A percentile compares a stretch with the other conserved stretches of the same genome.
Evolutionary conservation across 2,797 vertebrate species (phyloP).

Genomic region (Macropus fuliginosus): DNA sequence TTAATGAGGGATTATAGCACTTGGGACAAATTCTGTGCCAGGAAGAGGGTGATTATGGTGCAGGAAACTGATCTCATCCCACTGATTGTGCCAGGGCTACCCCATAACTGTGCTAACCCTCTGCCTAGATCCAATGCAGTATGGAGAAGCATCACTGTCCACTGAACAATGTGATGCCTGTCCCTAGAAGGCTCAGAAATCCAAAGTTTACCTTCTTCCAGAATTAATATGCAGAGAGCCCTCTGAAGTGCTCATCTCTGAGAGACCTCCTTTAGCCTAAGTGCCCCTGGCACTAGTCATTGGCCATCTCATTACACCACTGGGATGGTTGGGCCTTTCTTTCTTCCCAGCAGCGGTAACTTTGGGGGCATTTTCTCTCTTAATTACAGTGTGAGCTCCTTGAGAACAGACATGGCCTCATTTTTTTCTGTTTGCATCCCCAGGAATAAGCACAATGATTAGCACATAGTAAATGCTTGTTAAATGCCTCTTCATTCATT

Average conservation of each 20-base stretch:
- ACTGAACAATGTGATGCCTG: background rate
- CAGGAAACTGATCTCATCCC: background rate
- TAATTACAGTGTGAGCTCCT: background rate
- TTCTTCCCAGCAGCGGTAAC: background rate
- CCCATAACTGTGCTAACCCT: background rate
- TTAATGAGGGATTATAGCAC: background rate
- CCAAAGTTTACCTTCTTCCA: background rate
- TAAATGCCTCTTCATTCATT: background rate
- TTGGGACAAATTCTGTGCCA: no score
- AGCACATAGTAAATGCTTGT: background rate
- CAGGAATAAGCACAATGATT: background rate
- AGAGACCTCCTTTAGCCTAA: background rate
- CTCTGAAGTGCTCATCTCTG: background rate
- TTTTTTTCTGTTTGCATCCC: background rate
- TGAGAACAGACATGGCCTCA: background rate
- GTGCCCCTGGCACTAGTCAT: background rate
- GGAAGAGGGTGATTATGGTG: background rate
- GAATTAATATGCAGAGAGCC: background rate
- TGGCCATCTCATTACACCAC: background rate
- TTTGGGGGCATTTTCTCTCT: background rate
- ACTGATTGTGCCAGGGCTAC: background rate
- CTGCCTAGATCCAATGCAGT: background rate
- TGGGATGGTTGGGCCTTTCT: background rate
- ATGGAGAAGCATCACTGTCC: background rate
- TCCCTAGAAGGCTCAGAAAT: background rate